Percentiles rank a stretch among this genome's conserved stretches.
Evolutionary conservation across 2,888 invertebrate genomes (phyloP).

Genomic region (Chloromyia formosa): DNA sequence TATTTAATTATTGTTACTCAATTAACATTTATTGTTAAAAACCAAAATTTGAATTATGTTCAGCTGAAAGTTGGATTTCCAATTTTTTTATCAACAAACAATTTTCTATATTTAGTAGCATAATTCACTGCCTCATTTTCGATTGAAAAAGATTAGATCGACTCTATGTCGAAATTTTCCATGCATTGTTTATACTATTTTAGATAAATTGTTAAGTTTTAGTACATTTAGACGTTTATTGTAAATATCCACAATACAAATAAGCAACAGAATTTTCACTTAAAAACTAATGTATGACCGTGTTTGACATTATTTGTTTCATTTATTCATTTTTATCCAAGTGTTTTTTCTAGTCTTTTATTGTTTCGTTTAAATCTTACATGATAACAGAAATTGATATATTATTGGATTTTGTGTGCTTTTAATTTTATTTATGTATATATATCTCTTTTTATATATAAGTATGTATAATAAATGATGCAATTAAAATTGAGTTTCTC

Average conservation of each 20-base stretch:
- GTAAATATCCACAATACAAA: constrained; percentile 43
- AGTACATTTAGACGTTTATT: constrained; percentile 27
- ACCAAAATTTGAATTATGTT: too few relatives aligned
- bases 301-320: constrained; percentile 26
- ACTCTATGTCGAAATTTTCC: too few relatives aligned
- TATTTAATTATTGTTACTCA: too few relatives aligned
- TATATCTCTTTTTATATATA: neutral
- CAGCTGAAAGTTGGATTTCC: too few relatives aligned
- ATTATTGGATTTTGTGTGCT: constrained; percentile 23
- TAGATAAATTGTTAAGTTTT: neutral
- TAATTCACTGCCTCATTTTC: too few relatives aligned
- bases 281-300: constrained; percentile 40
- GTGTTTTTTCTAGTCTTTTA: constrained; percentile 20
- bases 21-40: too few relatives aligned
- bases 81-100: neutral
- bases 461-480: too few relatives aligned
- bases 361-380: constrained; percentile 30
- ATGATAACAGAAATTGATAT: neutral
- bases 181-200: neutral
- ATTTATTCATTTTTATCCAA: constrained; percentile 5
- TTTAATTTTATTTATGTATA: neutral
- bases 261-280: constrained; percentile 43
- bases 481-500: too few relatives aligned
- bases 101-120: neutral
- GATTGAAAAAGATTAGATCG: too few relatives aligned